Evolutionary conservation across 2,113 vertebrate species (phyloP), one percentile per base, ranked within the genome.

Genomic region (Anguilla rostrata): DNA sequence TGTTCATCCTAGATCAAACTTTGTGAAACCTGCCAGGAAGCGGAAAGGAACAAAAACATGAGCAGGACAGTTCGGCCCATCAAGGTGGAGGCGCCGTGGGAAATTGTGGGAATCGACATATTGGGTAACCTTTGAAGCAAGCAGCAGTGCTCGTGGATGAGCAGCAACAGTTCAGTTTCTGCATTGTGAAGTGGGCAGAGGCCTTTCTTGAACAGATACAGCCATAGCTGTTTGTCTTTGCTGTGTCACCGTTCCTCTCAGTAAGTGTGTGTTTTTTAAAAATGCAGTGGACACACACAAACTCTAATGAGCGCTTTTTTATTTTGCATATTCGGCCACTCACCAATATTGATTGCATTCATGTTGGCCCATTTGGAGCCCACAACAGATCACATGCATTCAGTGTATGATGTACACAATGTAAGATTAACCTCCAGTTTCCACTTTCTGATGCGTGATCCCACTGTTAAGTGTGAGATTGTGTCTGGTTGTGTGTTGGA

Each of bases 1-100:
- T 71, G 0, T 71, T 46, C 80, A 39, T 34, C 26, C 71, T 80
- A 98, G 97, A 98, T 98, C 71, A 98, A 97, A 92, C 93, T 95
- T 82, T 98, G 97, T 85, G 97, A 98, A 82, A 97, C 96, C 0
- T 98, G 97, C 93, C 97, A 97, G 88, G 96, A 96, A 0, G 91
- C 96, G 0, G 97, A 98, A 89, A 94, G 96, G 81, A 96, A 90
- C 91, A 98, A 98, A 91, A 97, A 86, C n/a, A 34, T 94, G 22
- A 79, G 90, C 0, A 93, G 96, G 88, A 97, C 94, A 14, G 89
- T 92, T 0, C 89, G 95, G 41, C 96, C 96, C 0, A 88, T 96
- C 66, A 96, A 95, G 91, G 97, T 95, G 87, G 96, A 97, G 2
- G 94, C 94, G 0, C 97, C 97, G 0, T 98, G 97, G 97, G 97